Evolutionary conservation across 2,888 invertebrate species (phyloP), one percentile per base, ranked within the genome.

Genomic region (Drosophila stalkeri): DNA sequence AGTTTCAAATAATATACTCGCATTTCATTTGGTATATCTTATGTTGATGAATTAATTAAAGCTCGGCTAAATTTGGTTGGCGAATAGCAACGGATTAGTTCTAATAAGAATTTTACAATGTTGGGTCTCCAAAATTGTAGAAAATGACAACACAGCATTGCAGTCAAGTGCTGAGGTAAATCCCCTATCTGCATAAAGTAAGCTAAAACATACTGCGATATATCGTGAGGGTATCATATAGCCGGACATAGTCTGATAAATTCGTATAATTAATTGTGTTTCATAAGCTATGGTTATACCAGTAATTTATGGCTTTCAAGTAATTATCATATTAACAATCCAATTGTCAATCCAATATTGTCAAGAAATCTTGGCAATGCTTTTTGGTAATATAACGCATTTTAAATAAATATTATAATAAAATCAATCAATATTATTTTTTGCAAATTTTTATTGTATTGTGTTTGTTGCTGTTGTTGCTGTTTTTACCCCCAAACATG

Each of bases 391-490:
- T 37, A 16, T 14, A 37, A 37, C 6, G 16, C 2, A 6, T 37
- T 33, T 33, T 9, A 33, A 9, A 33, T 33, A 9, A 33, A 33
- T 33, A 37, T 16, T 16, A 39, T 44, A 51, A 33, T 18, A 51
- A 33, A 33, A 37, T 1, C 37, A 16, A 23, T 23, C 7, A 8
- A 23, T 33, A 18, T 33, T 54, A 37, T 54, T 54, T 54, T 54
- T 54, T 54, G 35, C 35, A 54, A 54, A 54, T 37, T 74, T 87
- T 88, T 88, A 84, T 84, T 88, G 86, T 88, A 75, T 68, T 84
- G 87, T 70, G 18, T 52, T 35, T 52, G 33, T 37, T 35, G 49
- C 27, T 47, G 47, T 31, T 33, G 27, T 47, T 47, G 44, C 23
- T 33, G 18, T 33, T 23, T 82, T 81, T 62, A 73, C 72, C 70